Base-by-base conservation (phyloP, 2,113 vertebrate genomes). In the Rhizomys pruinosus region DNA sequence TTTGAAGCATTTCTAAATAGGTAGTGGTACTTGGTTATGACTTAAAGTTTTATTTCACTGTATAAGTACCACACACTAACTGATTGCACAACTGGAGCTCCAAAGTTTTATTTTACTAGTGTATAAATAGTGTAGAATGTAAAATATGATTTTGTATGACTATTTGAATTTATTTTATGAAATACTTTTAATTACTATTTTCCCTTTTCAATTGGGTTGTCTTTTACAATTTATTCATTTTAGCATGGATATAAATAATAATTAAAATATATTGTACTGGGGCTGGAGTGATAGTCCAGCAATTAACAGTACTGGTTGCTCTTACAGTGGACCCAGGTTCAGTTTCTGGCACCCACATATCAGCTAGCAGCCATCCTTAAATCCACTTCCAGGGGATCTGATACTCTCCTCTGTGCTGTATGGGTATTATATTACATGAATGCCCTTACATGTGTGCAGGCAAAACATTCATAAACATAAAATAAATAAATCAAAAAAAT, bases 121-220 rank as follows among this genome's bases (percentile, higher is more conserved):
- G 78, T n/a, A n/a, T n/a, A n/a, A 94, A 23, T 76, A 47, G 57
- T 64, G 16, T n/a, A n/a, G n/a, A n/a, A 39, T 47, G 3, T n/a
- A 61, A 4, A 71, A 23, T 3, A n/a, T 77, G 11, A 23, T 42
- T 85, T 84, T 78, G 64, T 77, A 27, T 66, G 32, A 0, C 1
- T 37, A 72, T 87, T 74, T 72, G 44, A 86, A 76, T 23, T 89
- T 44, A 71, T 16, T 84, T 89, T 73, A 8, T 47, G 19, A 64
- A 68, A 19, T 68, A 3, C 59, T 88, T 85, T 77, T n/a, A n/a
- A n/a, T n/a, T n/a, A n/a, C n/a, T n/a, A n/a, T 94, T 93, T 91
- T 57, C 25, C 16, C 10, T 4, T 79, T 87, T 39, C 63, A 1
- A 42, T 52, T 88, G 34, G 27, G 4, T 61, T 74, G 55, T n/a